Evolutionary conservation across 2,113 vertebrate genomes (phyloP).

Genomic region (Callochromis pleurospilus): DNA sequence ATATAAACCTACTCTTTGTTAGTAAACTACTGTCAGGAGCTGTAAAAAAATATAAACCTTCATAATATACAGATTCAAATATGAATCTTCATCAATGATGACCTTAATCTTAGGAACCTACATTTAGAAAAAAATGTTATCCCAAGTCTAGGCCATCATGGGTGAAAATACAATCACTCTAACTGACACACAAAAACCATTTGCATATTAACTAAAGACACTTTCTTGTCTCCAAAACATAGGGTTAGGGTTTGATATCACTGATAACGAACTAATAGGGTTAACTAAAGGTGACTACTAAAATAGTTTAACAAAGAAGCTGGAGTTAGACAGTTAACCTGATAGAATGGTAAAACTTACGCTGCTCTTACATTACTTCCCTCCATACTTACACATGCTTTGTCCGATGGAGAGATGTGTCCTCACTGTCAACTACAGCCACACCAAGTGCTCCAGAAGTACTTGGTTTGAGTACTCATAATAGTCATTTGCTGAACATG

Average conservation of each 20-base stretch:
- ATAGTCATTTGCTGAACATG: not conserved
- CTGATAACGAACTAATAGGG: not conserved
- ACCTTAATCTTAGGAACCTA: not conserved
- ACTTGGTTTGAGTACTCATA: not conserved
- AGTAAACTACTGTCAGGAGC: not conserved
- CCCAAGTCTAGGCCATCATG: not conserved
- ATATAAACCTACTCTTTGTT: not conserved
- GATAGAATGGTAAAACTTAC: not conserved
- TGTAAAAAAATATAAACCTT: not conserved
- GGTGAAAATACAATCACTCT: not conserved
- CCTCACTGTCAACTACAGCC: not conserved
- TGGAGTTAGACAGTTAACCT: not conserved
- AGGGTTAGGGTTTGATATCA: not conserved
- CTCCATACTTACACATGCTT: not conserved
- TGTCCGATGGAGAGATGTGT: not conserved
- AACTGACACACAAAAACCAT: not conserved
- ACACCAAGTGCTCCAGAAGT: not conserved
- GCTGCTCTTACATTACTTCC: not conserved
- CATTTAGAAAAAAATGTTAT: not conserved
- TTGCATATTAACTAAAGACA: not conserved
- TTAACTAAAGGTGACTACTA: not conserved
- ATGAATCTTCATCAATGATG: not conserved
- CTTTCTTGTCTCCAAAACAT: not conserved
- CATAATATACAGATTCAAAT: not conserved
- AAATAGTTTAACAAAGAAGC: not conserved